phyloP scores from a whole-genome alignment of 2,113 vertebrate species.

The Sylvia atricapilla region DNA sequence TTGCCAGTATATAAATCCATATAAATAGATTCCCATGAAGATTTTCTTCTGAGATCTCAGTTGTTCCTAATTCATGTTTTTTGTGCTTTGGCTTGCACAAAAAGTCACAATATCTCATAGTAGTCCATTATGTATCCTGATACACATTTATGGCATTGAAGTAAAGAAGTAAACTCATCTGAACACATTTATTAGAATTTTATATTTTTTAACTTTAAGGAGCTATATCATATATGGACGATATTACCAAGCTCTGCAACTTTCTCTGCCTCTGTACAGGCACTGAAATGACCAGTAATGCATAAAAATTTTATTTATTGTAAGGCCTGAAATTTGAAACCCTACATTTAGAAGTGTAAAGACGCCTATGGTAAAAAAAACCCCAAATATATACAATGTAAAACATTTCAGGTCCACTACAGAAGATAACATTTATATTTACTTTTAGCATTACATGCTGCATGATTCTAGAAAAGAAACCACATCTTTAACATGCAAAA shows the following conservation, averaged over 20 bases:
- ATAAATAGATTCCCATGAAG: neutral
- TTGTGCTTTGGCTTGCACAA: neutral
- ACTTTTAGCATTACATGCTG: neutral
- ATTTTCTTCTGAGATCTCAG: neutral
- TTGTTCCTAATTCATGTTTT: neutral
- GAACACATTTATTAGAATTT: neutral
- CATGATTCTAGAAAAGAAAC: neutral
- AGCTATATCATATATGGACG: neutral
- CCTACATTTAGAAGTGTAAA: neutral
- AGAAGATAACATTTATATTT: neutral
- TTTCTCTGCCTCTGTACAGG: neutral
- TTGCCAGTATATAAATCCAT: neutral
- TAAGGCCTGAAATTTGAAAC: neutral
- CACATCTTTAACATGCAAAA: neutral
- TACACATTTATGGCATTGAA: neutral
- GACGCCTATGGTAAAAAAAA: neutral
- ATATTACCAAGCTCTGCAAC: neutral
- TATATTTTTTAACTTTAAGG: neutral
- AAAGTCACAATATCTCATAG: neutral
- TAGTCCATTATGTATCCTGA: neutral
- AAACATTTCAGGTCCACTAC: neutral
- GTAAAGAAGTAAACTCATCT: neutral
- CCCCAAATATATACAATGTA: rapidly evolving
- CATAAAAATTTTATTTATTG: neutral
- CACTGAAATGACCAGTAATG: neutral